Evolutionary conservation across 2,113 vertebrate species (phyloP).

Genomic region (Stigmatopora argus): DNA sequence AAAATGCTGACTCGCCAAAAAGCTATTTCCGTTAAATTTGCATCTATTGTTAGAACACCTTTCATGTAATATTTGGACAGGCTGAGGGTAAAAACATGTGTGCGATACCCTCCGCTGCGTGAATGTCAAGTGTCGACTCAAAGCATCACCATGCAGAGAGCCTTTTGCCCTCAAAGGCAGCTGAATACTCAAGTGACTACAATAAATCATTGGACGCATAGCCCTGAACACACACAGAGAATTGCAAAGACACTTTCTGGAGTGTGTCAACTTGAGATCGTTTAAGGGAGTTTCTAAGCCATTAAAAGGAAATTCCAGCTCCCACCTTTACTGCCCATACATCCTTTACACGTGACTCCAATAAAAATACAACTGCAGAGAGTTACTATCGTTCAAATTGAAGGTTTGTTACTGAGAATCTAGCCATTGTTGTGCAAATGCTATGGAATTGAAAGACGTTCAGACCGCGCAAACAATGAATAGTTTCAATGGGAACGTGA

Average conservation of each 20-base stretch:
- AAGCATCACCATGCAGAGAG: background rate
- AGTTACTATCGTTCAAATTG: background rate
- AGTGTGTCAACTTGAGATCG: background rate
- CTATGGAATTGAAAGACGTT: background rate
- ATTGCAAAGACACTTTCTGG: background rate
- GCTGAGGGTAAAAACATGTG: background rate
- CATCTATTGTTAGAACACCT: background rate
- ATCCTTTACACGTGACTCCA: background rate
- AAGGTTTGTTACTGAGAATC: background rate
- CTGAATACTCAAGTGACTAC: background rate
- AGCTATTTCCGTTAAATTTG: background rate
- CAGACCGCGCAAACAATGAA: background rate
- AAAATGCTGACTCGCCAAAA: background rate
- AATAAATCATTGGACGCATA: background rate
- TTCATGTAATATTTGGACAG: background rate
- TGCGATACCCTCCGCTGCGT: background rate
- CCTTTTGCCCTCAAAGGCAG: background rate
- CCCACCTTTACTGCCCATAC: background rate
- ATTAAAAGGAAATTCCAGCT: background rate
- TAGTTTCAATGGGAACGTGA: background rate
- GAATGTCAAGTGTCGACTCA: background rate
- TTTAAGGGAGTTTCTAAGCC: background rate
- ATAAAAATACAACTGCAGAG: background rate
- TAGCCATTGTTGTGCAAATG: background rate
- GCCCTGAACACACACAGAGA: background rate